Percentiles rank a stretch among this genome's conserved stretches.
phyloP scores from a whole-genome alignment of 2,888 invertebrate genomes.

The Incurvaria masculella region DNA sequence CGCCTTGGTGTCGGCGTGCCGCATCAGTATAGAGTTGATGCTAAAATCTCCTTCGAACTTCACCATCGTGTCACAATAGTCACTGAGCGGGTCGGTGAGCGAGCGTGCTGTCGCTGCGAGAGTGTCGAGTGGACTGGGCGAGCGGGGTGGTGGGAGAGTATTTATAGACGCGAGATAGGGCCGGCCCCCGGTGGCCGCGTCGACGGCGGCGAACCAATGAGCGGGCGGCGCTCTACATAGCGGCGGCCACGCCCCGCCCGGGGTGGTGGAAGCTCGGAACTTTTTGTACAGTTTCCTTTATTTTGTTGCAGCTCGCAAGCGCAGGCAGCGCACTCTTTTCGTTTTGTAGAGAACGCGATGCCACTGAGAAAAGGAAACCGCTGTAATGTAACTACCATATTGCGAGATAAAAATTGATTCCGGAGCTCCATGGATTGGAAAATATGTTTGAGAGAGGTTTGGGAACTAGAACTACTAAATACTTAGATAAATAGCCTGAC shows the following conservation, averaged over 20 bases:
- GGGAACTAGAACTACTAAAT: too few species aligned
- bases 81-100: background rate
- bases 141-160: slow-evolving; percentile 40
- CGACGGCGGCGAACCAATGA: slow-evolving; percentile 26
- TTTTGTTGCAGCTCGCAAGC: background rate
- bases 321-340: too few species aligned
- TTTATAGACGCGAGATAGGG: slow-evolving; percentile 31
- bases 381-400: too few species aligned
- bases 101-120: slow-evolving; percentile 30
- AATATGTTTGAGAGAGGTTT: too few species aligned
- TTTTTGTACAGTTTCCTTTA: background rate
- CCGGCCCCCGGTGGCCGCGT: slow-evolving; percentile 33
- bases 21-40: slow-evolving; percentile 74
- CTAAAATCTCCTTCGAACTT: slow-evolving; percentile 71
- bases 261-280: background rate
- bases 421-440: too few species aligned
- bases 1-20: slow-evolving; percentile 41
- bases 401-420: too few species aligned
- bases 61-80: slow-evolving; percentile 34
- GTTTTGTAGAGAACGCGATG: too few species aligned
- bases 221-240: slow-evolving; percentile 35
- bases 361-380: too few species aligned
- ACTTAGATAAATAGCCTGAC: too few species aligned
- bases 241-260: slow-evolving; percentile 25
- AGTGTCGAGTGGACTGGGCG: slow-evolving; percentile 35